Evolutionary conservation across 53 echinoderm and acorn worm genomes (phyloP), one percentile per base, ranked within the genome.

Genomic region (Mesocentrotus franciscanus): DNA sequence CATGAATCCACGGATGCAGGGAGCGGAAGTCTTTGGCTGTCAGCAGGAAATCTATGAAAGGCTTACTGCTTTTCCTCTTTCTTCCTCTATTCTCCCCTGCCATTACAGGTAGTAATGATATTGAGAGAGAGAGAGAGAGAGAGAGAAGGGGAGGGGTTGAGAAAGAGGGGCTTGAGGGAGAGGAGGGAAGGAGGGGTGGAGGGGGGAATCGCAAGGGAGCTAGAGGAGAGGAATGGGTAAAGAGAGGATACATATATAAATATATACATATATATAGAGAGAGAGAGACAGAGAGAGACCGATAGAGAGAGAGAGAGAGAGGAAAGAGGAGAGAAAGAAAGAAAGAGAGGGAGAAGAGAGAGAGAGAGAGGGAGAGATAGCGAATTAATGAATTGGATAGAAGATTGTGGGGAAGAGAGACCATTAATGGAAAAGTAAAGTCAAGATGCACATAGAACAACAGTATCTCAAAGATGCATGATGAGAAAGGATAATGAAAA

Each of bases 11-110:
- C 13, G 58, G 58, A 58, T 26, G 87, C 87, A 57, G 34, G 58
- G 27, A 87, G 87, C 58, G 87, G 87, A 87, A 87, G 87, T 87
- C 87, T 87, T 87, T 87, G 87, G 87, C 87, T 87, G 87, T 87
- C 58, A 15, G 56, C 87, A 87, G 87, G 87, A 87, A 87, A 87
- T 87, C 87, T 58, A 58, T 27, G 58, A 87, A 87, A 13, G 87
- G 58, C 87, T 87, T 75, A 27, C 87, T 87, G 87, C 87, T 14
- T 87, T 87, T 58, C 87, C 87, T 56, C 58, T 58, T 87, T 29
- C 87, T 58, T 87, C 87, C 87, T n/a, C 87, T 27, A 58, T 87
- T 10, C 57, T 87, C 42, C 81, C 42, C 42, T 8, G 42, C 18
- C 42, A 20, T 36, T 81, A 36, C 18, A 81, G 36, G 81, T 42